These are phyloP conservation scores for Ceyx cyanopectus DNA, from an alignment of 2,113 vertebrate species.

Conservation along the genomic window DNA sequence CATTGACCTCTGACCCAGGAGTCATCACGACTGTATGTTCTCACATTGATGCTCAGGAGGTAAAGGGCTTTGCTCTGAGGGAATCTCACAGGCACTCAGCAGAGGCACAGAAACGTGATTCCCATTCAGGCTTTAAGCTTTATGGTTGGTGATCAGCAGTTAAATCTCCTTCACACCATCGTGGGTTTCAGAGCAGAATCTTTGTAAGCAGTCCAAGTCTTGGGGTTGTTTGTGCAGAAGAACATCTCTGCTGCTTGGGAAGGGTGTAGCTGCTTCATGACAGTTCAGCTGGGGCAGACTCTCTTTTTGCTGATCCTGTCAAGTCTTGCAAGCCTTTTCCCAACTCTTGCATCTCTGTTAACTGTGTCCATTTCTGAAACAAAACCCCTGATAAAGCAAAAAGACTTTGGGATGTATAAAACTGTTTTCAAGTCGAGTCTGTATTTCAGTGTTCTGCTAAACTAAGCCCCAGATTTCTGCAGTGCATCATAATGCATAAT, in stretches of 20 bases:
- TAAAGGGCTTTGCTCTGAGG: constrained; percentile 10
- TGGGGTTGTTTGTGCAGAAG: background rate
- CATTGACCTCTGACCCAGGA: constrained; percentile 23
- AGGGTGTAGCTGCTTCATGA: background rate
- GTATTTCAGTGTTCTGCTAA: background rate
- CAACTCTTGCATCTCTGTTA: background rate
- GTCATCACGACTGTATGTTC: background rate
- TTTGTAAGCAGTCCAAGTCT: background rate
- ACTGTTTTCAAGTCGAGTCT: background rate
- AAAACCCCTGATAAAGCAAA: background rate
- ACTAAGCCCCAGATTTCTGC: background rate
- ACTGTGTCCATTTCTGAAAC: background rate
- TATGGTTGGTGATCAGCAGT: background rate
- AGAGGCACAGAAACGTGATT: background rate
- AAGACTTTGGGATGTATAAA: background rate
- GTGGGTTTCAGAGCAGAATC: background rate
- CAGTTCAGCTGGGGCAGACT: background rate
- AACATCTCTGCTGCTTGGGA: background rate
- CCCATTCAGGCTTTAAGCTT: background rate
- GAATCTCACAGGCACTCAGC: background rate
- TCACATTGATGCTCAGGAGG: background rate
- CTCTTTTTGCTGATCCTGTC: background rate
- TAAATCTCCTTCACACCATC: background rate
- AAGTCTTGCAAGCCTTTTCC: background rate
- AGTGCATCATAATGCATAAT: background rate